Evolutionary conservation across 2,888 invertebrate species (phyloP), one percentile per base, ranked within the genome.

Genomic region (Scaptomyza tumidula): DNA sequence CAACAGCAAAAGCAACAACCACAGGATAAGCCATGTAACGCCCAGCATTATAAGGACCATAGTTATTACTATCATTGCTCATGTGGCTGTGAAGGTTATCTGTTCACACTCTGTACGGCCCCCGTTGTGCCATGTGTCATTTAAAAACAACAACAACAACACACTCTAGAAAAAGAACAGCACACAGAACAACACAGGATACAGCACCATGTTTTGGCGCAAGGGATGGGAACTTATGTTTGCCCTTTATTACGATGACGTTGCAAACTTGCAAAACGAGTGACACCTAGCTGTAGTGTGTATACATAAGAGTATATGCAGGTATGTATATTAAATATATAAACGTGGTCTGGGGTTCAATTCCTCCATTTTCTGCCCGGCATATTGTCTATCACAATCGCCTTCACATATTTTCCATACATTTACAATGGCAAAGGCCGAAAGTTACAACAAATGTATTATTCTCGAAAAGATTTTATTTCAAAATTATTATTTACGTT

Each of bases 1-100:
- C 41, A 61, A 16, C 27, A 59, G 44, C 19, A 27, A 53, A 9
- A 19, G 27, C 44, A 43, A 31, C 49, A 46, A 35, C 54, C 57
- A 45, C 14, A 31, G 48, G 45, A 61, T 37, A 44, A 54, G 24
- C 54, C 52, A 60, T 75, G 68, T 49, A 54, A 53, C 43, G 29
- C 29, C 33, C 29, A 16, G 65, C 57, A 56, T 62, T 67, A 72
- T 79, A 75, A 75, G 79, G 56, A 50, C 67, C 55, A 63, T 65
- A 71, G 75, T 71, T 70, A 71, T 71, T 67, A 74, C 81, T 71
- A 76, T 76, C 82, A 79, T 75, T 75, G 81, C 64, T 64, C 79
- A 71, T 62, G 65, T 71, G 69, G 54, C 70, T 73, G 68, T 59
- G 57, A 75, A 75, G 69, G 57, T 41, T 69, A 41, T 39, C 60